These are phyloP conservation scores for Rhabdomys pumilio DNA, from an alignment of 2,797 vertebrate species.

Conservation along the genomic window DNA sequence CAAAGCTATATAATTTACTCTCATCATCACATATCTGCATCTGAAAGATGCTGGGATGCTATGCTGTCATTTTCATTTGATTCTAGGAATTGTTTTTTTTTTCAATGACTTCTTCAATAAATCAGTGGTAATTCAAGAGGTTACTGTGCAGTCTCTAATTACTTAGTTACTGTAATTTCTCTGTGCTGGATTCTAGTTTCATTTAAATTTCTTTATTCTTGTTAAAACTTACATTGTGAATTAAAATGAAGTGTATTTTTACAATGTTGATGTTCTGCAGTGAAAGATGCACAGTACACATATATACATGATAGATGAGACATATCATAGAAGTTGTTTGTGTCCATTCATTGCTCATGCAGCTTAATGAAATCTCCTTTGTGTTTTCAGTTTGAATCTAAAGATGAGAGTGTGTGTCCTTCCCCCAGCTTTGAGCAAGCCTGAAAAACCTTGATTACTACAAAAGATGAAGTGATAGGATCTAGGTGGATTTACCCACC, in stretches of 20 bases:
- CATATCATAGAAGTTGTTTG: neutral
- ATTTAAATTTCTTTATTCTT: neutral
- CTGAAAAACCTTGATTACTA: too few species aligned
- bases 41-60: neutral
- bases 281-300: too few species aligned
- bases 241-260: neutral
- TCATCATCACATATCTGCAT: neutral
- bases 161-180: neutral
- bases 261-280: neutral
- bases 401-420: neutral
- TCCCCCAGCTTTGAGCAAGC: too few species aligned
- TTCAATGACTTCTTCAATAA: neutral
- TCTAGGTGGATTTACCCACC: too few species aligned
- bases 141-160: neutral
- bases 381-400: neutral
- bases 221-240: neutral
- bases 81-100: neutral
- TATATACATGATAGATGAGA: too few species aligned
- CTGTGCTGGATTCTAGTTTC: neutral
- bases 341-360: neutral
- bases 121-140: neutral
- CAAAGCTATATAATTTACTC: neutral
- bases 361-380: neutral
- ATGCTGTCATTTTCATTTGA: neutral
- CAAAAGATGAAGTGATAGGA: too few species aligned